Evolutionary conservation across 2,113 vertebrate genomes (phyloP).

Genomic region (Mionectes macconnelli): DNA sequence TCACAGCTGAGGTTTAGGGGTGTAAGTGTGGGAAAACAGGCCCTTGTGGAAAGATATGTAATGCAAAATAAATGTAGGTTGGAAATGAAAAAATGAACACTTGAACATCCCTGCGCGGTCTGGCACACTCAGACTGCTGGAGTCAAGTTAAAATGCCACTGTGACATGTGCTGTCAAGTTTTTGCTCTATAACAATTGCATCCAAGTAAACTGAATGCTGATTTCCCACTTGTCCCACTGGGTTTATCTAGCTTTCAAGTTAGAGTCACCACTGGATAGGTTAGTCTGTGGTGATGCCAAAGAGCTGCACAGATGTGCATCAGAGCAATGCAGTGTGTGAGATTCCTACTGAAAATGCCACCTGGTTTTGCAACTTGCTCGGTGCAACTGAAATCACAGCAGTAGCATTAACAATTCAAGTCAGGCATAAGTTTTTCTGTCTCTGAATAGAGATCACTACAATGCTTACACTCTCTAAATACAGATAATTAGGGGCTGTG

Average conservation of each 20-base stretch:
- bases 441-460: conserved; percentile 13
- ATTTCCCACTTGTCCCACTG: background rate
- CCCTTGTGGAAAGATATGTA: background rate
- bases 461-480: conserved; percentile 41
- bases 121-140: too few species aligned
- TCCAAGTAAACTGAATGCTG: background rate
- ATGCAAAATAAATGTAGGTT: fast-evolving
- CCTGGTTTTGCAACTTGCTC: background rate
- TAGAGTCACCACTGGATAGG: background rate
- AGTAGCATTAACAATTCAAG: conserved; percentile 23
- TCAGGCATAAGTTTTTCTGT: conserved; percentile 25
- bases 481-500: conserved; percentile 35
- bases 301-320: background rate
- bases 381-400: background rate
- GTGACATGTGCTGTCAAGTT: background rate
- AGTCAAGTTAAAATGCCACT: background rate
- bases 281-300: background rate
- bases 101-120: background rate
- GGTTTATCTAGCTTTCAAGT: background rate
- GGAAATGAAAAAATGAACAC: background rate
- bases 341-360: background rate
- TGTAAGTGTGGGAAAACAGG: background rate
- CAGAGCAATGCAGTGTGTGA: background rate
- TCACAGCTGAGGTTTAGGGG: background rate
- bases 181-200: background rate